Evolutionary conservation across 2,888 invertebrate genomes (phyloP).

Genomic region (Protodeltote pygarga): DNA sequence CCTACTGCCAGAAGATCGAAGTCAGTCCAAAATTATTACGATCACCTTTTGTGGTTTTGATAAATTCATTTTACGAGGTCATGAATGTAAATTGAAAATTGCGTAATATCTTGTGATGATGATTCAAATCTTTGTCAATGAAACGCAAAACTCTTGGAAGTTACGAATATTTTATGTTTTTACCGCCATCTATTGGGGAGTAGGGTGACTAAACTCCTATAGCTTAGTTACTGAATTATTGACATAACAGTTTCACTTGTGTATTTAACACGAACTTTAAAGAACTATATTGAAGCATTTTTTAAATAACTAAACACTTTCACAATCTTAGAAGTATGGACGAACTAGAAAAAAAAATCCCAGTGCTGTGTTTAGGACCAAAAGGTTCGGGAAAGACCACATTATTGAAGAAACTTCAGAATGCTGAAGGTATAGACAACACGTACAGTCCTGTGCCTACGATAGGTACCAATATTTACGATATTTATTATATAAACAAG

Average conservation of each 20-base stretch:
- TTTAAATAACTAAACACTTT: too few relatives aligned
- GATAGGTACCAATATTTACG: conserved; percentile 92
- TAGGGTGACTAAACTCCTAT: conserved; percentile 54
- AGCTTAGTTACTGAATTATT: conserved; percentile 47
- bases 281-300: too few relatives aligned
- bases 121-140: conserved; percentile 4
- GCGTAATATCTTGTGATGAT: conserved; percentile 19
- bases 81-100: conserved; percentile 31
- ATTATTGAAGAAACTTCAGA: conserved; percentile 91
- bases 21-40: conserved; percentile 26
- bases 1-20: conserved; percentile 11
- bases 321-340: conserved; percentile 62
- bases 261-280: too few relatives aligned
- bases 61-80: conserved; percentile 24
- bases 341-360: conserved; percentile 76
- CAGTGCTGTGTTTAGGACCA: conserved; percentile 91
- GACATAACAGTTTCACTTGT: conserved; percentile 49
- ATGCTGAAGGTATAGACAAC: conserved; percentile 90
- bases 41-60: conserved; percentile 19
- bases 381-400: conserved; percentile 94
- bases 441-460: conserved; percentile 93
- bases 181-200: conserved; percentile 65
- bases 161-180: background rate
- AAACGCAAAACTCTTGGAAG: background rate
- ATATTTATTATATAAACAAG: conserved; percentile 84